Percentiles rank a stretch among this genome's conserved stretches.
phyloP scores from a whole-genome alignment of 2,797 vertebrate genomes.

The Mormyrus proboscirostris region DNA sequence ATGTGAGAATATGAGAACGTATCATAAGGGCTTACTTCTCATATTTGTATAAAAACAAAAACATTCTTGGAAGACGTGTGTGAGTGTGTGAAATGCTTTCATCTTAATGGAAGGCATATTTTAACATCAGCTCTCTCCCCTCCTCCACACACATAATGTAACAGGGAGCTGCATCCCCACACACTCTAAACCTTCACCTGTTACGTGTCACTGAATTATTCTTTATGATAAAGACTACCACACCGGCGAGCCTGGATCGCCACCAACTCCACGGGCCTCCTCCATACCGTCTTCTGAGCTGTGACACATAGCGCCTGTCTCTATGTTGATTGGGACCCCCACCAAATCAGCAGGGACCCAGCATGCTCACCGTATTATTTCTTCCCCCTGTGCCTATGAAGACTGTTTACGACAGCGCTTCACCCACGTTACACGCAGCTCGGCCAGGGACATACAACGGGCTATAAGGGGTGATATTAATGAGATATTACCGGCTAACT shows the following conservation, averaged over 20 bases:
- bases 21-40: background rate
- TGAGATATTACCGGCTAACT: background rate
- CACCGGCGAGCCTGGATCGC: background rate
- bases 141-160: background rate
- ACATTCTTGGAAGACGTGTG: background rate
- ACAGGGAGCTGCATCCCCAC: background rate
- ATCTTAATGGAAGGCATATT: background rate
- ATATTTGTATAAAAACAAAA: background rate
- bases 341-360: background rate
- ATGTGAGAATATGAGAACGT: background rate
- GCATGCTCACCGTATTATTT: background rate
- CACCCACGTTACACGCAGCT: background rate
- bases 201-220: background rate
- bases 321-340: background rate
- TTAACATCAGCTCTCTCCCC: background rate
- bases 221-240: background rate
- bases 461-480: background rate
- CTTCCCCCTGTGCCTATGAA: background rate
- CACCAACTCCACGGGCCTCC: background rate
- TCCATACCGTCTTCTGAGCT: background rate
- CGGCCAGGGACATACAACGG: background rate
- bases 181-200: background rate
- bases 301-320: background rate
- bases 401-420: background rate
- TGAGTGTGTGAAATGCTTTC: background rate